Percentiles rank a stretch among this genome's conserved stretches.
Conservation (phyloP, 92 coral and sea anemone genomes). For the Palythoa caribaeorum region DNA sequence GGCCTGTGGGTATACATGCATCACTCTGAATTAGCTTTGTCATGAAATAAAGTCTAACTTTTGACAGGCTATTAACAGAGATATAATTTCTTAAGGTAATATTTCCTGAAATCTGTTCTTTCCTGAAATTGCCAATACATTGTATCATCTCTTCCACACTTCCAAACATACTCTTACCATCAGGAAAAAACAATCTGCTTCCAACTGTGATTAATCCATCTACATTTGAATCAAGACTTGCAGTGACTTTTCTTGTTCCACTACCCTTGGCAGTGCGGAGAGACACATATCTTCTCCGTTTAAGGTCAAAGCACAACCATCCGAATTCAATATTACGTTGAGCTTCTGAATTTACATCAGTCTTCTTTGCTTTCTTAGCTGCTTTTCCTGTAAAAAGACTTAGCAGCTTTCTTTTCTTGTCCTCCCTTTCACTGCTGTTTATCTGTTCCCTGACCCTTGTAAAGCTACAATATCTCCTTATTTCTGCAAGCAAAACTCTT, state of each 20-base stretch:
- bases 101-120: slow-evolving; percentile 45
- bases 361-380: slow-evolving; percentile 37
- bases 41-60: slow-evolving; percentile 40
- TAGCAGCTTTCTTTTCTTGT: slow-evolving; percentile 24
- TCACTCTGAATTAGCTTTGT: slow-evolving; percentile 11
- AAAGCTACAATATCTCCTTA: slow-evolving; percentile 40
- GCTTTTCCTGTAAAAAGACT: slow-evolving; percentile 8
- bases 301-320: slow-evolving; percentile 54
- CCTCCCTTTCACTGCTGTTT: slow-evolving; percentile 10
- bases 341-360: slow-evolving; percentile 8
- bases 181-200: slow-evolving; percentile 53
- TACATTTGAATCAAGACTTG: slow-evolving; percentile 29
- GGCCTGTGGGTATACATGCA: not conserved
- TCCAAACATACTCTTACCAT: slow-evolving; percentile 59
- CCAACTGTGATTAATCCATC: slow-evolving; percentile 47
- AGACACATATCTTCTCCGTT: slow-evolving; percentile 40
- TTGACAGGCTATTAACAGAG: slow-evolving; percentile 10
- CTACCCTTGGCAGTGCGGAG: slow-evolving; percentile 53
- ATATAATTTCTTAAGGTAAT: slow-evolving; percentile 16
- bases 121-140: slow-evolving; percentile 48
- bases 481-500: slow-evolving; percentile 20
- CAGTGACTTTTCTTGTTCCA: slow-evolving; percentile 59
- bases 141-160: slow-evolving; percentile 32
- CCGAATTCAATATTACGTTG: slow-evolving; percentile 33
- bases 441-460: slow-evolving; percentile 11